Conservation (phyloP, 2,797 vertebrate genomes). For the Peromyscus aztecus region DNA sequence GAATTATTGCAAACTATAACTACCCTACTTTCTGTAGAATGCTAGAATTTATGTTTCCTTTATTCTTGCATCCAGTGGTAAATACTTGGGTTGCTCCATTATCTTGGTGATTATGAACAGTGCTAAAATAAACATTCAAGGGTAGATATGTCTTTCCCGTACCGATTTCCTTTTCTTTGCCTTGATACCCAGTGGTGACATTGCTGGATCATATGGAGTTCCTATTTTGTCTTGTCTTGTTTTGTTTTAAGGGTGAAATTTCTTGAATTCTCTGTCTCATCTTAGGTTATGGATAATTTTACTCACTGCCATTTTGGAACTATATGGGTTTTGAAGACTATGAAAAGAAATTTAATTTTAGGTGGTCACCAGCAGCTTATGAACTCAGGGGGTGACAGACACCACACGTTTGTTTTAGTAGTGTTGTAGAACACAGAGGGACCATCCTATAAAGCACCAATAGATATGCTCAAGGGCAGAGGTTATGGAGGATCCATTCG, state of each 20-base stretch:
- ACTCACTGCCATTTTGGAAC: conserved; percentile 5
- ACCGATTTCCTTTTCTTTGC: neutral
- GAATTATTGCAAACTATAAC: neutral
- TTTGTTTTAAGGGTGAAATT: neutral
- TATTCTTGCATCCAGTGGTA: neutral
- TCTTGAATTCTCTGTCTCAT: neutral
- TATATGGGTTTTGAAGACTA: neutral
- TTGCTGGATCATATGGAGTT: neutral
- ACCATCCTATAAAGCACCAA: neutral
- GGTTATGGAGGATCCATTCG: neutral
- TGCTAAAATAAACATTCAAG: neutral
- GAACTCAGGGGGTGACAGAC: neutral
- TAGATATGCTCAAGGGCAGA: neutral
- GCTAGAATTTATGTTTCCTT: neutral
- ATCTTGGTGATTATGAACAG: neutral
- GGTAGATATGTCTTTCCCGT: neutral
- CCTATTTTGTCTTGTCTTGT: neutral
- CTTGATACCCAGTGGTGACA: neutral
- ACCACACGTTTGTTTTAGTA: conserved; percentile 3
- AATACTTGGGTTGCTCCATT: neutral
- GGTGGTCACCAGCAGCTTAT: neutral
- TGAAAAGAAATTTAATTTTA: conserved; percentile 17
- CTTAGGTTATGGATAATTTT: neutral
- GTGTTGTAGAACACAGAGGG: neutral
- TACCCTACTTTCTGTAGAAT: neutral